Base-by-base conservation (phyloP, 2,888 invertebrate genomes). In the Brachyopa scutellaris region DNA sequence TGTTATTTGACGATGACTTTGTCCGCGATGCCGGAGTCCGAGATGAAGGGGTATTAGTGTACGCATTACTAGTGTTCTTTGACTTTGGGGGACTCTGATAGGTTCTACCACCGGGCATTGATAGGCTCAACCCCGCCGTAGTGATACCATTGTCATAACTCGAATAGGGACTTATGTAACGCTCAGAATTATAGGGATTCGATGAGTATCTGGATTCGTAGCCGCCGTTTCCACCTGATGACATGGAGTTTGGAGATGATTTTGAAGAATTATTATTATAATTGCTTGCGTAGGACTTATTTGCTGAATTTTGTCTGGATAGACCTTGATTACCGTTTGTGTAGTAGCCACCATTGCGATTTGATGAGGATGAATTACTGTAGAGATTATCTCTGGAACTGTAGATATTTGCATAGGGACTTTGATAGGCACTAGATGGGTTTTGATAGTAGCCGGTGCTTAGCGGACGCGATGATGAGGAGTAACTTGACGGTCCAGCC, bases 141-240 rank as follows among this genome's bases (percentile, higher is more conserved):
- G 90, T 91, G 11, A 91, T 86, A 19, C 90, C 90, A 84, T 91
- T 90, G 72, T 91, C 90, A 85, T 90, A 91, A 70, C 87, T 88
- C 53, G 87, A 84, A 76, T 90, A 90, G 55, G 90, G 90, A 84
- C 90, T 90, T 38, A 89, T 86, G 83, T 90, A 90, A 17, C 90
- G 88, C 85, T 90, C 89, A 23, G 87, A 85, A 77, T 84, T 87
- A 66, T 88, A 87, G 1, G 88, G 85, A 84, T 86, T 87, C 45
- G 87, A 86, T 17, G 85, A 74, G 70, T 89, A 90, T 49, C 90
- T 87, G 6, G 87, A 86, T 51, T 88, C 89, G 70, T 88, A 88
- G 11, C 66, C 72, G 67, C 76, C 42, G 55, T 85, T 64, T 51
- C 84, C 70, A 7, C 47, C 33, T 7, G 67, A 67, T 33, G 76